phyloP scores from a whole-genome alignment of 2,797 vertebrate species.

The Cossypha heuglini region DNA sequence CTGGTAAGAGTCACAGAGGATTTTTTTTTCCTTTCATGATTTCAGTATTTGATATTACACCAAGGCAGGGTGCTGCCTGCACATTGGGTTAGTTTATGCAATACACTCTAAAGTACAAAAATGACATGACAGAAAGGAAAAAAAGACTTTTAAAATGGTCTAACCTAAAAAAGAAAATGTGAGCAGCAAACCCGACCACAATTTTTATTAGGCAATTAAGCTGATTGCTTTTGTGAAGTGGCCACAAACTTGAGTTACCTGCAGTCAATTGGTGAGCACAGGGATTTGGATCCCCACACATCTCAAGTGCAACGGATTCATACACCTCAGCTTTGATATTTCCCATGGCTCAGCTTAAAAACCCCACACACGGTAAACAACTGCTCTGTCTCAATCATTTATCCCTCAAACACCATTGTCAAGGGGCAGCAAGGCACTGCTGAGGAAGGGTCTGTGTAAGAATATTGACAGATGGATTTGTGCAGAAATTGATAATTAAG shows the following conservation, averaged over 20 bases:
- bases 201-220: conserved; percentile 31
- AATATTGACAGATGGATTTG: conserved; percentile 42
- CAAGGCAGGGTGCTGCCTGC: conserved; percentile 11
- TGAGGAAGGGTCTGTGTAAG: conserved; percentile 10
- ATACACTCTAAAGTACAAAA: neutral
- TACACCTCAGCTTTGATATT: conserved; percentile 14
- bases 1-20: neutral
- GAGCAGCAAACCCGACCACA: neutral
- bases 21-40: neutral
- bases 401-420: conserved; percentile 15
- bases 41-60: conserved; percentile 42
- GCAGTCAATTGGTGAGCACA: neutral
- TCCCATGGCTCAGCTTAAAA: conserved; percentile 48
- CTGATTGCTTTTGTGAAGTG: conserved; percentile 41
- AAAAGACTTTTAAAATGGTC: neutral
- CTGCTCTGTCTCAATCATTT: neutral
- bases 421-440: conserved; percentile 14
- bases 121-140: neutral
- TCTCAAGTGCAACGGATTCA: neutral
- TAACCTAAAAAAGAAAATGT: neutral
- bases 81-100: conserved; percentile 41
- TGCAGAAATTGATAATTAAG: conserved; percentile 62
- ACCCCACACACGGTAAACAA: neutral
- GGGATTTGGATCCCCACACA: neutral
- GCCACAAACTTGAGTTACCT: neutral